A percentile compares a stretch with the other conserved stretches of the same genome.
Conservation (phyloP, 1,140 invertebrate genomes). For the Sycophila sp. region DNA sequence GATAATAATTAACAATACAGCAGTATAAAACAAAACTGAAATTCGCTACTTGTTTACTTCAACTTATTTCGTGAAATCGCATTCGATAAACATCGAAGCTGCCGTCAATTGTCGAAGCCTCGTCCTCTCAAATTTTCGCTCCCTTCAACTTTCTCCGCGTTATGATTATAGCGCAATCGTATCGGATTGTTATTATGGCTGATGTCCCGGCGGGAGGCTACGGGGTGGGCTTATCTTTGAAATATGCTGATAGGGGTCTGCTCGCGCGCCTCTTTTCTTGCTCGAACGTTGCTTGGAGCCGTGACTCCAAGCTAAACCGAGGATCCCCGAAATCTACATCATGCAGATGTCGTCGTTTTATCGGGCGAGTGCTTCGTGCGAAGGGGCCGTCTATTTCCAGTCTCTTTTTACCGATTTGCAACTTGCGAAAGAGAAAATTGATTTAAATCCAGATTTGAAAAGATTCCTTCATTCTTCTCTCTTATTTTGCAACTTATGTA, state of each 20-base stretch:
- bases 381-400: neutral
- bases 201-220: conserved; percentile 54
- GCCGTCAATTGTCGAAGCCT: neutral
- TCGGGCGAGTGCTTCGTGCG: conserved; percentile 26
- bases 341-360: conserved; percentile 5
- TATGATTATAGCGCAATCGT: conserved; percentile 68
- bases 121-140: conserved; percentile 3
- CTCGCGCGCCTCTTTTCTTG: too few species aligned
- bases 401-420: neutral
- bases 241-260: conserved; percentile 66
- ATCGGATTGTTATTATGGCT: conserved; percentile 68
- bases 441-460: too few species aligned
- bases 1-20: too few species aligned
- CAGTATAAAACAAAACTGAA: too few species aligned
- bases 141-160: conserved; percentile 20
- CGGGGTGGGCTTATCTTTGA: conserved; percentile 65
- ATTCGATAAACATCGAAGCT: neutral
- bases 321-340: too few species aligned
- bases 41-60: too few species aligned
- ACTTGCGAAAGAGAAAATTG: too few species aligned
- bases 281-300: too few species aligned
- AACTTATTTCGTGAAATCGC: too few species aligned
- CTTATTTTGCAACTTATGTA: too few species aligned
- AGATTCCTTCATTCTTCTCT: too few species aligned
- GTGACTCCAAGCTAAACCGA: too few species aligned